phyloP scores from a whole-genome alignment of 2,113 vertebrate genomes.

The Mobula hypostoma region DNA sequence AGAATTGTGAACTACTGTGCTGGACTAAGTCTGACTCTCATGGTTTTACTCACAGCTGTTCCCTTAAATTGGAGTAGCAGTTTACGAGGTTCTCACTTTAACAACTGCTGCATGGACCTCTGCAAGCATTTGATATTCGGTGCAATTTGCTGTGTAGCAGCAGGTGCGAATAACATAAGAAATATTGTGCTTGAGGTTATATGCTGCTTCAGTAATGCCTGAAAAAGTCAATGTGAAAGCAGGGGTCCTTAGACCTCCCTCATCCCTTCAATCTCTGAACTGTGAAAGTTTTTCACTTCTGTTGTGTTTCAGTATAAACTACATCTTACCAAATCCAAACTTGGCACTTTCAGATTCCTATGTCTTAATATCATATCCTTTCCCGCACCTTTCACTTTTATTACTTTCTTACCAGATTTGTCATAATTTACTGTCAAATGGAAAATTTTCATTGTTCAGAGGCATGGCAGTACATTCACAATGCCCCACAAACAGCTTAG shows the following conservation, averaged over 20 bases:
- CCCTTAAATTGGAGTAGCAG: background rate
- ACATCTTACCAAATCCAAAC: background rate
- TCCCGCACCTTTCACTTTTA: background rate
- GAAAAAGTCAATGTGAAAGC: background rate
- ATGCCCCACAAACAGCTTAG: too few species aligned
- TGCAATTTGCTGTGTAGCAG: background rate
- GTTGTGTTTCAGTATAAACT: background rate
- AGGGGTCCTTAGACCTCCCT: background rate
- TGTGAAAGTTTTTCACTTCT: background rate
- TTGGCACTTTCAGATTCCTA: background rate
- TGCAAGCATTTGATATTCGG: constrained; percentile 16
- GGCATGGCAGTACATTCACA: too few species aligned
- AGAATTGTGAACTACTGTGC: background rate
- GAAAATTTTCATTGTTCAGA: too few species aligned
- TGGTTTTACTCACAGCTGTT: constrained; percentile 29
- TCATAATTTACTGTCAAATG: background rate
- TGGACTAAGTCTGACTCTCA: background rate
- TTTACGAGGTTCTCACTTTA: constrained; percentile 26
- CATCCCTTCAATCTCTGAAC: background rate
- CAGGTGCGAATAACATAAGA: background rate
- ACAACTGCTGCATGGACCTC: background rate
- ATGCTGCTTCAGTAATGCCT: background rate
- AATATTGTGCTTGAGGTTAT: background rate
- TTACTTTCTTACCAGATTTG: background rate
- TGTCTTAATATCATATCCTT: background rate